A percentile compares a stretch with the other conserved stretches of the same genome.
Evolutionary conservation across 2,113 vertebrate genomes (phyloP).

Genomic region (Psittacara wagleri): DNA sequence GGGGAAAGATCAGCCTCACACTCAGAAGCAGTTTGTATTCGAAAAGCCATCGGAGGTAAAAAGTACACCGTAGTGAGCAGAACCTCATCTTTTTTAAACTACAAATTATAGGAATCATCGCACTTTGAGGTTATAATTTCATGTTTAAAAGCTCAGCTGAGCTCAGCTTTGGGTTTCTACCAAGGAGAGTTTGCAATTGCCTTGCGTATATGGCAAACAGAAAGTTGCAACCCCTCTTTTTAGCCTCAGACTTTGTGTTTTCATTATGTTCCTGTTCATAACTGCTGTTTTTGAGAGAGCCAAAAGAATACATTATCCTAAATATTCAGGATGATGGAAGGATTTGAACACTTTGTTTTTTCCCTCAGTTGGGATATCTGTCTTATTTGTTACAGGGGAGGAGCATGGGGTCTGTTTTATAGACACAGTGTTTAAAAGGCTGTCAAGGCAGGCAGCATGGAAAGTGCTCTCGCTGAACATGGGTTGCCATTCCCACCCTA

Average conservation of each 20-base stretch:
- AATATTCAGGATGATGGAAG: not conserved
- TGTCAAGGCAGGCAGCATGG: not conserved
- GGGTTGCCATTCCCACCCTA: not conserved
- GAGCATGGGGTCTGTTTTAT: not conserved
- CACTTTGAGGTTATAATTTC: not conserved
- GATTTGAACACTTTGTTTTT: not conserved
- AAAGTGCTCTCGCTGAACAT: fast-evolving
- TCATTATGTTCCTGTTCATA: not conserved
- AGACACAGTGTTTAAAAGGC: not conserved
- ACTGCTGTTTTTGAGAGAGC: not conserved
- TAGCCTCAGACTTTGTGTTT: not conserved
- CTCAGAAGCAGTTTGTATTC: constrained; percentile 80
- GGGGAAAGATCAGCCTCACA: constrained; percentile 42
- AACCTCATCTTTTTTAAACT: not conserved
- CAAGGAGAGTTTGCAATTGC: not conserved
- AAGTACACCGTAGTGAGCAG: not conserved
- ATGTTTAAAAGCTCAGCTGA: not conserved
- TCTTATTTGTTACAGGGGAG: not conserved
- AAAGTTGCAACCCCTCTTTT: fast-evolving
- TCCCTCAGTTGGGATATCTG: not conserved
- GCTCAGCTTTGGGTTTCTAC: not conserved
- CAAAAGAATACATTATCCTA: not conserved
- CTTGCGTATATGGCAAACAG: not conserved
- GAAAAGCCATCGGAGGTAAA: constrained; percentile 74
- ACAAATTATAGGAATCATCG: not conserved